Percentiles rank a stretch among this genome's conserved stretches.
Evolutionary conservation across 2,888 invertebrate species (phyloP).

Genomic region (Strigamia maritima): DNA sequence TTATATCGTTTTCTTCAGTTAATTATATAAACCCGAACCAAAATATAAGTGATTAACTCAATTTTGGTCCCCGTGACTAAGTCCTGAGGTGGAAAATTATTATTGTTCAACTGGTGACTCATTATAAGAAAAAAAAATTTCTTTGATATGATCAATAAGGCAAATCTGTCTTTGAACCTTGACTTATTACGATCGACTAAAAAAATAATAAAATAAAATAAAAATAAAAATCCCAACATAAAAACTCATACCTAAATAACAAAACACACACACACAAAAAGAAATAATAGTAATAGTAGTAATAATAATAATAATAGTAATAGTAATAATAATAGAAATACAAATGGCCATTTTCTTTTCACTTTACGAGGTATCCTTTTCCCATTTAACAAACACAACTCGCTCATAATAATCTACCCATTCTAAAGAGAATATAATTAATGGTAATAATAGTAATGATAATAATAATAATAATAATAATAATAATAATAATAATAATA

Average conservation of each 20-base stretch:
- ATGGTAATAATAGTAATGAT: too few relatives aligned
- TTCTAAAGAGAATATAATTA: constrained; percentile 19
- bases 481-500: not conserved
- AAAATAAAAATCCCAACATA: not conserved
- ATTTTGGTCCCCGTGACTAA: constrained; percentile 13
- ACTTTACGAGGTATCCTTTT: constrained; percentile 2
- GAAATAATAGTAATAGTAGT: not conserved
- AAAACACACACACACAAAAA: not conserved
- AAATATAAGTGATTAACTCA: not conserved
- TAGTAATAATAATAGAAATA: not conserved
- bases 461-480: too few relatives aligned
- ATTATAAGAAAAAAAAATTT: not conserved
- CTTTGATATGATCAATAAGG: constrained; percentile 16
- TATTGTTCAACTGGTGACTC: not conserved
- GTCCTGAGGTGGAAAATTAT: not conserved
- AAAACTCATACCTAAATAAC: too few relatives aligned
- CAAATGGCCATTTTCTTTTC: constrained; percentile 7
- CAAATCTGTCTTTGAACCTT: not conserved
- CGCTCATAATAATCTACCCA: not conserved
- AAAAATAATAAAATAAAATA: not conserved
- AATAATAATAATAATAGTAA: too few relatives aligned
- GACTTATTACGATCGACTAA: not conserved
- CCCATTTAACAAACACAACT: constrained; percentile 8
- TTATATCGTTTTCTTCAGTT: not conserved
- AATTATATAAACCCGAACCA: not conserved